Conservation (phyloP, 2,113 vertebrate species). For the Rhodinocichla rosea region DNA sequence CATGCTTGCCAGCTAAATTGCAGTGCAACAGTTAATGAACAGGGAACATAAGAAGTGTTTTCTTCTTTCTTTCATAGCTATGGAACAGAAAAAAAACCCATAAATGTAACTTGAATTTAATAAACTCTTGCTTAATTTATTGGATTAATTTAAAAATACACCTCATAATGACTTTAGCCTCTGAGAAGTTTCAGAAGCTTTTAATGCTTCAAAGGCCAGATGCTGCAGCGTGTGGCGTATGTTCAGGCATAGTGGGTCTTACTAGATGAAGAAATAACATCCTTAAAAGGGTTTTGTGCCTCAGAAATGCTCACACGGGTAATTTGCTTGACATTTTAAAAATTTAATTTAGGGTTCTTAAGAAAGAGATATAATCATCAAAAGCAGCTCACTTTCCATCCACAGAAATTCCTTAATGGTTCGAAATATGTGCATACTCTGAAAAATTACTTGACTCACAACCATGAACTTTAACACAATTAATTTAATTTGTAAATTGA, state of each 20-base stretch:
- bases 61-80: background rate
- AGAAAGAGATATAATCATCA: conserved; percentile 51
- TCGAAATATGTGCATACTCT: background rate
- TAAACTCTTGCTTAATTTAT: conserved; percentile 40
- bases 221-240: background rate
- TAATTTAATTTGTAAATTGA: conserved; percentile 59
- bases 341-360: conserved; percentile 58
- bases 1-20: background rate
- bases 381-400: conserved; percentile 28
- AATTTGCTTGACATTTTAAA: conserved; percentile 61
- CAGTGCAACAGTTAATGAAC: background rate
- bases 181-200: conserved; percentile 17
- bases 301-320: background rate
- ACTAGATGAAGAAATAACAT: conserved; percentile 26
- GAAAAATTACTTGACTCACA: conserved; percentile 42
- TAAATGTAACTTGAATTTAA: conserved; percentile 21
- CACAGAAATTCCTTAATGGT: conserved; percentile 35
- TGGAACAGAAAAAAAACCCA: background rate
- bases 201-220: conserved; percentile 14
- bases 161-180: conserved; percentile 47
- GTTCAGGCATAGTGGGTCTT: background rate
- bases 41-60: background rate
- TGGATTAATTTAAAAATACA: conserved; percentile 55
- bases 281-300: conserved; percentile 16
- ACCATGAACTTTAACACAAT: conserved; percentile 47